Conservation (phyloP, 1,140 invertebrate genomes). For the Heliconius congener region DNA sequence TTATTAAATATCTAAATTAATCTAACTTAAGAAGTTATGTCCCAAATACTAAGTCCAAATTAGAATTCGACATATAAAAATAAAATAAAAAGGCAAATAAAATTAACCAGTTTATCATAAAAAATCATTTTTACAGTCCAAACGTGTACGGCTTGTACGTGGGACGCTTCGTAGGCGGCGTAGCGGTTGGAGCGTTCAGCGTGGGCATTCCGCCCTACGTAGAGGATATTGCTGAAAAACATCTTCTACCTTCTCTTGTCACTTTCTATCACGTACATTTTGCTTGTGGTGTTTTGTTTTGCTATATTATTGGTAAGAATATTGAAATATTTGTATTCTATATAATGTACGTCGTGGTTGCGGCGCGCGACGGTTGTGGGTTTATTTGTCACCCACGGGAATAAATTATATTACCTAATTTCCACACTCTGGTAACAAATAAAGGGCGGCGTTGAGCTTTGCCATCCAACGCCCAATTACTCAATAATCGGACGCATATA, state of each 20-base stretch:
- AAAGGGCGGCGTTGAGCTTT: too few species aligned
- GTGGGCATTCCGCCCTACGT: conserved; percentile 84
- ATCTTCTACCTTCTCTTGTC: conserved; percentile 84
- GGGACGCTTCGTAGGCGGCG: conserved; percentile 85
- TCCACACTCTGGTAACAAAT: too few species aligned
- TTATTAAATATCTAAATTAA: not conserved
- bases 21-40: not conserved
- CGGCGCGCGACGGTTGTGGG: too few species aligned
- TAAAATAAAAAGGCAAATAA: not conserved
- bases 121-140: conserved; percentile 47
- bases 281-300: conserved; percentile 84
- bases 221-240: conserved; percentile 85
- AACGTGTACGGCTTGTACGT: conserved; percentile 80
- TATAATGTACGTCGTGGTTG: too few species aligned
- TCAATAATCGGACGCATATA: too few species aligned
- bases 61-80: not conserved
- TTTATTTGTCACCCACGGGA: too few species aligned
- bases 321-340: too few species aligned
- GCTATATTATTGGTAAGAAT: conserved; percentile 82
- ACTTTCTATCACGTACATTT: conserved; percentile 87
- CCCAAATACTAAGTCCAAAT: not conserved
- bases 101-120: conserved; percentile 2
- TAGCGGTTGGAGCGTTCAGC: conserved; percentile 84
- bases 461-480: too few species aligned
- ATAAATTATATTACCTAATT: too few species aligned